Base-by-base conservation (phyloP, 2,888 invertebrate species). In the Callimorpha dominula region DNA sequence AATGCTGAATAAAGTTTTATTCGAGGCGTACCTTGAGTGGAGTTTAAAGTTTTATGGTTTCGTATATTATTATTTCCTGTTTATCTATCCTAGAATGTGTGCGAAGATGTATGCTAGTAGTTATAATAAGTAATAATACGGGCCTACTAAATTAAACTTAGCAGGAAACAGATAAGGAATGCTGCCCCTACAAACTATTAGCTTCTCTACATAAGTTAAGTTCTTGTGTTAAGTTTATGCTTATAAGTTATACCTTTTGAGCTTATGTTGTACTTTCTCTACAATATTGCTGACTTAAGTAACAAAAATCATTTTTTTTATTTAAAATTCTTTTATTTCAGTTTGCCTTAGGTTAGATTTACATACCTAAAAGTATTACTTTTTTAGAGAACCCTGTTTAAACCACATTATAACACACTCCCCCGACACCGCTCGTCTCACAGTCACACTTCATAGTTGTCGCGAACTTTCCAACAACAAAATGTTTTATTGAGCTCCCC, bases 1-100 rank as follows among this genome's bases (percentile, higher is more conserved):
- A 89, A 88, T 87, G 84, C 85, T 84, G 83, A 85, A 86, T 87
- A 84, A 83, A 87, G 81, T 85, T 86, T 85, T 82, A 81, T 84
- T 78, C 78, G 73, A 70, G 72, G 69, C 73, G 75, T 77, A 76
- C 78, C 78, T 79, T 72, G 78, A 78, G 70, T 65, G 57, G 76
- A 78, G 70, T 78, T 74, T 73, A 62, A 73, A 52, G 40, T 65
- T 46, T n/a, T 52, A n/a, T 60, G 76, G 74, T 77, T 79, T 77
- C 64, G 75, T 71, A 72, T 70, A n/a, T 63, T 67, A n/a, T 40
- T 64, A 17, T 60, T 64, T 50, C 15, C 4, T 31, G 64, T 71
- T 70, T 20, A 49, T 66, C 15, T 11, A 14, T 49, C 6, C 49
- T 57, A 17, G 17, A 4, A 11, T 40, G 31, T 52, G 42, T 62